phyloP scores from a whole-genome alignment of 2,888 invertebrate species.

The Tetramorium bicarinatum region DNA sequence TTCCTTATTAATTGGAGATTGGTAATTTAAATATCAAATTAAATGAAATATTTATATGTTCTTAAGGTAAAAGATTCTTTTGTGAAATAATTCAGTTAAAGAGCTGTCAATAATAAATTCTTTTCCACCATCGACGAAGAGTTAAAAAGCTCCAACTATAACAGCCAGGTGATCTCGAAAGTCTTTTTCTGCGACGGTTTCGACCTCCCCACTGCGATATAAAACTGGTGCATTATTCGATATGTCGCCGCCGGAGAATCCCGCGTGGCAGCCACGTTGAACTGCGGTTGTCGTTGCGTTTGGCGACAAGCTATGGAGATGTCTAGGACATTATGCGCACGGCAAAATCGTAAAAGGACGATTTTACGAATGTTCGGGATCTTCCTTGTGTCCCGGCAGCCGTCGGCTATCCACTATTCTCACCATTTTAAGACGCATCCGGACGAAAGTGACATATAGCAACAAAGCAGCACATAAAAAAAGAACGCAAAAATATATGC shows the following conservation, averaged over 20 bases:
- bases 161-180: constrained; percentile 12
- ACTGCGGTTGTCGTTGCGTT: constrained; percentile 47
- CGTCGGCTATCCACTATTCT: constrained; percentile 45
- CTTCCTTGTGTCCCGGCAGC: constrained; percentile 32
- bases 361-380: constrained; percentile 79
- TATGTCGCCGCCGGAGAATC: constrained; percentile 24
- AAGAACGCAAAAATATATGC: background rate
- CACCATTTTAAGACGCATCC: constrained; percentile 14
- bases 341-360: constrained; percentile 79
- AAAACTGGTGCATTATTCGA: constrained; percentile 40
- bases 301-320: constrained; percentile 81
- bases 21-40: background rate
- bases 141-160: background rate
- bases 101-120: background rate
- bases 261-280: constrained; percentile 14
- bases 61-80: background rate
- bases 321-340: constrained; percentile 82
- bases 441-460: background rate
- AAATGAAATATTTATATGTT: background rate
- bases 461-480: background rate
- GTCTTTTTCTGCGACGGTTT: background rate
- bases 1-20: background rate
- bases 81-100: background rate
- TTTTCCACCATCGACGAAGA: background rate
- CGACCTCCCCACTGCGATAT: constrained; percentile 1